Evolutionary conservation across 2,888 invertebrate genomes (phyloP), one percentile per base, ranked within the genome.

Genomic region (Tuberolachnus salignus): DNA sequence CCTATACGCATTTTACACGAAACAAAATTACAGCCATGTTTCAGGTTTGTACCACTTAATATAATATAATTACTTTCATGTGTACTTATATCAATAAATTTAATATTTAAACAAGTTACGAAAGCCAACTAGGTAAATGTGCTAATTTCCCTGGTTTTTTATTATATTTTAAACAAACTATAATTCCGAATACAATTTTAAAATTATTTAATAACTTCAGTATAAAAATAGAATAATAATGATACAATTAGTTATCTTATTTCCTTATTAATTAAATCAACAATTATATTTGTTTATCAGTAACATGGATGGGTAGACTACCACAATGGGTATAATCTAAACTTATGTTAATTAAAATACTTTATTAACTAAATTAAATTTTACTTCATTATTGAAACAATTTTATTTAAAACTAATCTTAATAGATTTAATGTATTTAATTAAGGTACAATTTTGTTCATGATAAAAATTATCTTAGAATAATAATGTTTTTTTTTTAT

Each of bases 1-100:
- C 93, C 96, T 0, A 91, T 98, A n/a, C 88, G 97, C 67, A 89
- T 93, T 82, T 86, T 99, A 1, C 87, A 92, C 83, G 98, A 99
- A 86, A 89, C 90, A 84, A 92, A 93, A 81, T 92, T 92, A 1
- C 89, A 91, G 80, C 91, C 95, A 0, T 83, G 84, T 57, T 97
- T 95, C 84, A 88, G 88, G 93, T 94, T 85, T 89, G 80, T 80
- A 74, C 10, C 19, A 14, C 16, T 63, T 73, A 16, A 10, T 42
- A 51, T 67, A 67, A 51, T 34, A 34, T 34, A 34, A 34, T 4
- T 59, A n/a, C 9, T 0, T 59, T 14, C 23, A 3, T 59, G n/a
- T 59, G 59, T 3, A 2, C 16, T 9, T 14, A 23, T 34, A 34
- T 34, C 6, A 6, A 34, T 34, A 34, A 34, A 34, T 34, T 34